Evolutionary conservation across 2,888 invertebrate genomes (phyloP).

Genomic region (Prostheceraeus crozeri): DNA sequence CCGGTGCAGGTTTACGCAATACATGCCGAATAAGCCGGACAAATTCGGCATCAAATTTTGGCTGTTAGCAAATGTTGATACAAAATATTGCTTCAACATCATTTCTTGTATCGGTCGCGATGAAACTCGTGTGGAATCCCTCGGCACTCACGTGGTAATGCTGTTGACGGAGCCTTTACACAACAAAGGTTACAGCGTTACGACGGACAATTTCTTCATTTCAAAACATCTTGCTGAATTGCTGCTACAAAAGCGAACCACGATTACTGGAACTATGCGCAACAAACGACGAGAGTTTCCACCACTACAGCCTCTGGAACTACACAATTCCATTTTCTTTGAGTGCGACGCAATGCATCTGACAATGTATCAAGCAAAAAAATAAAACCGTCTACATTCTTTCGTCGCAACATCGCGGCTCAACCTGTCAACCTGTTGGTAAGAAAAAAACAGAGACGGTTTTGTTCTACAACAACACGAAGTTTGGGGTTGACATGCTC

Average conservation of each 20-base stretch:
- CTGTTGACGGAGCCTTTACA: constrained; percentile 9
- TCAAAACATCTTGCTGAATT: not conserved
- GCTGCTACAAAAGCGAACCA: constrained; percentile 4
- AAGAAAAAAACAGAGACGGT: constrained; percentile 27
- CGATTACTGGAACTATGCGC: constrained; percentile 20
- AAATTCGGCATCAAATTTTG: constrained; percentile 28
- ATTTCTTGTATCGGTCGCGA: constrained; percentile 25
- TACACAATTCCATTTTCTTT: constrained; percentile 19
- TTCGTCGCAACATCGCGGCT: constrained; percentile 14
- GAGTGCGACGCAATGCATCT: constrained; percentile 16
- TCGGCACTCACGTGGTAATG: constrained; percentile 24
- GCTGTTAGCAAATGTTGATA: constrained; percentile 22
- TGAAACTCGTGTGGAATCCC: not conserved
- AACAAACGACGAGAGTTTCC: constrained; percentile 19
- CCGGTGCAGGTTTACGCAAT: constrained; percentile 25
- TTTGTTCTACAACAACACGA: constrained; percentile 19
- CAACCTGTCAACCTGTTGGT: constrained; percentile 12
- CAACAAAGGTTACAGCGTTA: constrained; percentile 24
- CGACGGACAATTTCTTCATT: constrained; percentile 21
- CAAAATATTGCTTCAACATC: constrained; percentile 23
- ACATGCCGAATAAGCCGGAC: constrained; percentile 27
- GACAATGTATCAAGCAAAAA: constrained; percentile 25
- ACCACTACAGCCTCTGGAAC: not conserved
- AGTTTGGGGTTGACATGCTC: constrained; percentile 27
- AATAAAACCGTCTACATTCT: constrained; percentile 20